Evolutionary conservation across 2,888 invertebrate genomes (phyloP), one percentile per base, ranked within the genome.

Genomic region (Tetranychus truncatus): DNA sequence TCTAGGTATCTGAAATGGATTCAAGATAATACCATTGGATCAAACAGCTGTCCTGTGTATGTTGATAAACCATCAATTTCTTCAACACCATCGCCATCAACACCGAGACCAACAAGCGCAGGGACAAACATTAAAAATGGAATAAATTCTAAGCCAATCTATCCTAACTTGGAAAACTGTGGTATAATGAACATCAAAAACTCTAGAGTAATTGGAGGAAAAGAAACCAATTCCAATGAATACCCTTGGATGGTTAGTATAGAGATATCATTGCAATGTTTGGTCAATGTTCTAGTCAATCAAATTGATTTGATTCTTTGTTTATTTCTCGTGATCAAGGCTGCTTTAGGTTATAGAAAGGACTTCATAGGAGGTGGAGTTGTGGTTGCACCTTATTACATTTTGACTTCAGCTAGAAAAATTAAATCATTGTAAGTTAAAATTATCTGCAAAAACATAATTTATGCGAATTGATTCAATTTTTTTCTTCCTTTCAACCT

Each of bases 211-310:
- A 45, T 75, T 46, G 75, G 75, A 11, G 75, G 75, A 55, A 71
- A 69, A 72, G 75, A 72, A 66, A 55, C 75, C 2, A 24, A 20
- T 8, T 55, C 75, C 8, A 69, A 75, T 46, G 75, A 75, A 44
- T 75, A 71, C 24, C 75, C 75, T 6, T 75, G 75, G 75, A 75
- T 44, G 71, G 75, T 75, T 44, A 65, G 67, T 11, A 55, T 55
- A 55, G 9, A 55, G 15, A 7, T 15, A 55, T 0, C 15, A 34
- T 34, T 34, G 34, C 34, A 34, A 5, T 5, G 3, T 34, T 34
- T 34, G 34, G 34, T 34, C 34, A 34, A 34, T 34, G 34, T 34
- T 34, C 34, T 34, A 34, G 34, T 34, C 34, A 34, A 34, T 34
- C 34, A 34, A 34, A 34, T 34, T 34, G 34, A 34, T 34, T 34